phyloP scores from a whole-genome alignment of 2,888 invertebrate species.

The Volucella zonaria region DNA sequence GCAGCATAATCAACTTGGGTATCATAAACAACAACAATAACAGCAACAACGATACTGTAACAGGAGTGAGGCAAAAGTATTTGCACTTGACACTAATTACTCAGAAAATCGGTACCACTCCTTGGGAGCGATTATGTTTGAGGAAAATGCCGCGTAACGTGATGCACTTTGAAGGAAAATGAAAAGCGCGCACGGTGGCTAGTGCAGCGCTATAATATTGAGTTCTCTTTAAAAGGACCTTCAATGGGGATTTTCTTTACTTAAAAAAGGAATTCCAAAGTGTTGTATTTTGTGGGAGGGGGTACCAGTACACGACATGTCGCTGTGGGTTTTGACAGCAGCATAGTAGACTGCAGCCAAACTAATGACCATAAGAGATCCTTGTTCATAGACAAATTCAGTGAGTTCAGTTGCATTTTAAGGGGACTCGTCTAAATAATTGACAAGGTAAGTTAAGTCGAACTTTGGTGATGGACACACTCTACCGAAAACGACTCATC shows the following conservation, averaged over 20 bases:
- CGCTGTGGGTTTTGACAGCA: background rate
- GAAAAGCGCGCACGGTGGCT: conserved; percentile 26
- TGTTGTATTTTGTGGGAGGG: conserved; percentile 1
- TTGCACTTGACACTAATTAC: conserved; percentile 74
- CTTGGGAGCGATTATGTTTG: conserved; percentile 41
- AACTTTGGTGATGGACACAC: no score
- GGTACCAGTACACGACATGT: conserved; percentile 1
- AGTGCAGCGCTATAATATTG: background rate
- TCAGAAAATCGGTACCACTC: conserved; percentile 69
- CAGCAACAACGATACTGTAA: conserved; percentile 54
- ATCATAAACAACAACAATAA: conserved; percentile 66
- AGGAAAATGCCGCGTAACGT: conserved; percentile 44
- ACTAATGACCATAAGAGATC: background rate
- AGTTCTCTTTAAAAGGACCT: conserved; percentile 3
- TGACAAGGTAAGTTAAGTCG: no score
- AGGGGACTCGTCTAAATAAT: no score
- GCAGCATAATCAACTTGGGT: conserved; percentile 50
- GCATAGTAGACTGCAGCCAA: background rate
- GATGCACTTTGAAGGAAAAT: conserved; percentile 8
- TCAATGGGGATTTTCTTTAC: background rate
- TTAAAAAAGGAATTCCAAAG: conserved; percentile 1
- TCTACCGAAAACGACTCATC: no score
- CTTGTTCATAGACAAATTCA: no score
- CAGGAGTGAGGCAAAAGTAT: conserved; percentile 60
- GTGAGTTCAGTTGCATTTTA: no score